phyloP scores from a whole-genome alignment of 2,888 invertebrate species.

The Bembecia ichneumoniformis region DNA sequence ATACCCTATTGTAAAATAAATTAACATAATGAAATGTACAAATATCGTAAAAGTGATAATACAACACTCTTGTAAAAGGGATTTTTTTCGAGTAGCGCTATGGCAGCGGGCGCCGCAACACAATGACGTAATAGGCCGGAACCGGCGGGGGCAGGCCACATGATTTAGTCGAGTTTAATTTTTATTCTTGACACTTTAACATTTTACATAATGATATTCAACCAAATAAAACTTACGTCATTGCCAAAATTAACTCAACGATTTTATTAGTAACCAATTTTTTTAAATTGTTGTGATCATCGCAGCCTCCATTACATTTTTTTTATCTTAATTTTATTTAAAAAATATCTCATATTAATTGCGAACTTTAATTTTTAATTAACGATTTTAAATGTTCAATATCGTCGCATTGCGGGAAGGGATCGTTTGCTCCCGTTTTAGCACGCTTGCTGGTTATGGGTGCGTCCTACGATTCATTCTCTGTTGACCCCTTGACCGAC shows the following conservation, averaged over 20 bases:
- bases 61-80: too few species aligned
- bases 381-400: slow-evolving; percentile 12
- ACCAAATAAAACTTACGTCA: slow-evolving; percentile 44
- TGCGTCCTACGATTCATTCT: slow-evolving; percentile 46
- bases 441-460: slow-evolving; percentile 52
- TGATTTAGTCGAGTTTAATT: slow-evolving; percentile 14
- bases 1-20: too few species aligned
- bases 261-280: too few species aligned
- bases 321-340: too few species aligned
- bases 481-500: slow-evolving; percentile 60
- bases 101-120: not conserved
- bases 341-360: too few species aligned
- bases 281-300: too few species aligned
- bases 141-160: slow-evolving; percentile 17
- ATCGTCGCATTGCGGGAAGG: slow-evolving; percentile 65
- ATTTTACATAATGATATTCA: slow-evolving; percentile 16
- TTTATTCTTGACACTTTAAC: slow-evolving; percentile 24
- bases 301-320: too few species aligned
- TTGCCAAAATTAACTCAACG: not conserved
- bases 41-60: too few species aligned
- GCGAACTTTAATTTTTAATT: too few species aligned
- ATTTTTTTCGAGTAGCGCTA: too few species aligned
- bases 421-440: slow-evolving; percentile 44
- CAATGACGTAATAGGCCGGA: slow-evolving; percentile 6
- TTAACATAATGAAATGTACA: too few species aligned